These are phyloP conservation scores for Clarias laeviceps DNA, from an alignment of 2,797 vertebrate species.

Conservation along the genomic window DNA sequence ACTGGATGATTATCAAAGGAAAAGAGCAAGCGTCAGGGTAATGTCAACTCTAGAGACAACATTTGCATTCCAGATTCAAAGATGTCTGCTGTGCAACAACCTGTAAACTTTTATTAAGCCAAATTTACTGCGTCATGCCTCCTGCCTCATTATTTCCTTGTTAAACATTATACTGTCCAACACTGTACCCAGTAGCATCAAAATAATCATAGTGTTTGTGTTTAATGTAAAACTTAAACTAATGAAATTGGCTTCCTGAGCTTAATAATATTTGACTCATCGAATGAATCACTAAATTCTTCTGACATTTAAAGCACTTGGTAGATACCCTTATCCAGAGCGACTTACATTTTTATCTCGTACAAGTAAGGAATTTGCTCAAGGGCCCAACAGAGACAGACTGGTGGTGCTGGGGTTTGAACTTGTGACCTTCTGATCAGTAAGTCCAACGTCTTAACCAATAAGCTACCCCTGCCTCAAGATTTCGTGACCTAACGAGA, in stretches of 20 bases:
- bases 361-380: no score
- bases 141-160: neutral
- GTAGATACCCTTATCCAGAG: no score
- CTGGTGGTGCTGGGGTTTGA: no score
- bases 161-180: neutral
- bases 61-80: constrained; percentile 3
- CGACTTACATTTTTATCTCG: no score
- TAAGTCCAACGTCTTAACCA: no score
- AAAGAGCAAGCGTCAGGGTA: neutral
- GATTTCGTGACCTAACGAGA: neutral
- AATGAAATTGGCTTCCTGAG: neutral
- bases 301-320: neutral
- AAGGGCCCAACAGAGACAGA: no score
- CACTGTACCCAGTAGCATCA: neutral
- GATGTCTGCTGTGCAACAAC: neutral
- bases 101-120: neutral
- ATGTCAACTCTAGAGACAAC: neutral
- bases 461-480: no score
- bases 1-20: neutral
- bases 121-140: neutral
- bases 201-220: neutral
- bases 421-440: no score
- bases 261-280: neutral
- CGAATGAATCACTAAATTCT: neutral
- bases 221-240: neutral